phyloP scores from a whole-genome alignment of 2,113 vertebrate genomes.

The Sinosuthora webbiana region DNA sequence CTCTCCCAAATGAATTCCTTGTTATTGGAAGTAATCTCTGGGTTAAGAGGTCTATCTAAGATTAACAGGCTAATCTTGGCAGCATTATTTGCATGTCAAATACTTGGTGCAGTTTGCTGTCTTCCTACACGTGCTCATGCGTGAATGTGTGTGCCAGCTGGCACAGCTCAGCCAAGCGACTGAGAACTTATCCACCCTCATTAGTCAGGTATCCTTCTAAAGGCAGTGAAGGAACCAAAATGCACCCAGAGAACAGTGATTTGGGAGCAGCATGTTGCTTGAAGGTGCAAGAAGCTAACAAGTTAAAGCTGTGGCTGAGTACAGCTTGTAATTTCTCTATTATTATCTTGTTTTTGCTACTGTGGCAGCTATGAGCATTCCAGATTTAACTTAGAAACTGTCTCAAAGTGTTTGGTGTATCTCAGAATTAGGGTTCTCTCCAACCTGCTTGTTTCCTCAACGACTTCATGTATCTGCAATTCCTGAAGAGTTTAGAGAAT shows the following conservation, averaged over 20 bases:
- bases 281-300: neutral
- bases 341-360: neutral
- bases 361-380: too few relatives aligned
- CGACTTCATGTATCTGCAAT: neutral
- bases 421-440: neutral
- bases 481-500: neutral
- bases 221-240: neutral
- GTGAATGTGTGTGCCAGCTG: neutral
- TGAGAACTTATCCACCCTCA: neutral
- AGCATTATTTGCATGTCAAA: neutral
- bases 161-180: neutral
- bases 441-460: neutral
- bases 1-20: neutral
- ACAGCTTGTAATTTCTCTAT: neutral
- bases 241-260: neutral
- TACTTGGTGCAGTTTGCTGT: neutral
- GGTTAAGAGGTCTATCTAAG: neutral
- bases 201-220: neutral
- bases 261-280: neutral
- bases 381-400: neutral
- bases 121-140: accelerated
- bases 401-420: neutral
- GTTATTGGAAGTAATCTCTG: neutral
- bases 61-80: neutral
- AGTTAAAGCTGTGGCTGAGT: neutral